phyloP scores from a whole-genome alignment of 1,140 invertebrate genomes.

The Subanguina moxae region DNA sequence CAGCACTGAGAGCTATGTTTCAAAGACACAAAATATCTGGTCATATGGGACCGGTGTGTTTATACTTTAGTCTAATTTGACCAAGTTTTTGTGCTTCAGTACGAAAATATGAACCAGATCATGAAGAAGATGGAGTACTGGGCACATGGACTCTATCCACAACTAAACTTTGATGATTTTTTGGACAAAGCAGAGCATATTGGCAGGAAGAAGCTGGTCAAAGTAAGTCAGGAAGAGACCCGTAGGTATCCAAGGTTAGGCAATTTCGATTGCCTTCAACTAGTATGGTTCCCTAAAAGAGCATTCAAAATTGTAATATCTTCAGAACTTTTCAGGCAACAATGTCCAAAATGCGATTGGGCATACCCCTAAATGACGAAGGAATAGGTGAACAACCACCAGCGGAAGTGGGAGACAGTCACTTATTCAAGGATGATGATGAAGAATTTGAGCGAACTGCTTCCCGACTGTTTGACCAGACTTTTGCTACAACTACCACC shows the following conservation, averaged over 20 bases:
- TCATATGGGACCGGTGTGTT: conserved; percentile 8
- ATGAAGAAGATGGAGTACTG: conserved; percentile 34
- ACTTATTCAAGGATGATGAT: too few relatives aligned
- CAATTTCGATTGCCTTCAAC: too few relatives aligned
- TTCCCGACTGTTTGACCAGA: too few relatives aligned
- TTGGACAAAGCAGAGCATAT: conserved; percentile 22
- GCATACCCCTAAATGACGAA: not conserved
- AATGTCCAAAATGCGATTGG: not conserved
- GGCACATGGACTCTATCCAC: conserved; percentile 28
- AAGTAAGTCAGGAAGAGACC: conserved; percentile 6
- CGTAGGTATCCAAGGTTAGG: too few relatives aligned
- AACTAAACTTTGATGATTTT: conserved; percentile 34
- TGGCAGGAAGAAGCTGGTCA: conserved; percentile 25
- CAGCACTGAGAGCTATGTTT: conserved; percentile 19
- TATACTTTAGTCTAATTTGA: conserved; percentile 2
- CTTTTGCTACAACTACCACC: too few relatives aligned
- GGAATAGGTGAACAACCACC: too few relatives aligned
- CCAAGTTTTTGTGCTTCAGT: conserved; percentile 20
- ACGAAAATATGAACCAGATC: conserved; percentile 22
- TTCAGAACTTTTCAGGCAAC: not conserved
- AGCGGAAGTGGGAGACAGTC: too few relatives aligned
- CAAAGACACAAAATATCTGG: conserved; percentile 7
- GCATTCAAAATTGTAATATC: too few relatives aligned
- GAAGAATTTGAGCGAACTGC: too few relatives aligned
- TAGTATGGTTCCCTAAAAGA: too few relatives aligned